phyloP scores from a whole-genome alignment of 2,888 invertebrate species.

The Lasioglossum oenotherae region DNA sequence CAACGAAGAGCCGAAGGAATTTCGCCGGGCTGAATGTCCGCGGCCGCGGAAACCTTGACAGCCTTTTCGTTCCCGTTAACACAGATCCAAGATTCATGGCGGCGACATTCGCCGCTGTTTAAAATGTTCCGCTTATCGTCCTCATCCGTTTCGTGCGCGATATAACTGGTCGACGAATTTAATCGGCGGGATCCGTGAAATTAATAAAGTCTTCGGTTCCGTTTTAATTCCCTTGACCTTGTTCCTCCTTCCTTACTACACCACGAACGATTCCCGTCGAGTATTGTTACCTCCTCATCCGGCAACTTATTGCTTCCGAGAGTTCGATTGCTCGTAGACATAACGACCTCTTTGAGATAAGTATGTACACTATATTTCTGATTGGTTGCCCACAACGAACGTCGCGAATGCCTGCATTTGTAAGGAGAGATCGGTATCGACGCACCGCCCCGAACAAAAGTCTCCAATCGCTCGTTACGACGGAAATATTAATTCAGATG shows the following conservation, averaged over 20 bases:
- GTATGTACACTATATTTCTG: background rate
- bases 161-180: background rate
- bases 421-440: background rate
- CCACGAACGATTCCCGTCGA: background rate
- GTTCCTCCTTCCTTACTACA: background rate
- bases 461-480: background rate
- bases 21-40: background rate
- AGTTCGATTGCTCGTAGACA: background rate
- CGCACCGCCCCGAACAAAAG: background rate
- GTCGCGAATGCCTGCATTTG: background rate
- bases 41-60: background rate
- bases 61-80: background rate
- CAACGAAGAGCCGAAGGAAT: background rate
- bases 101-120: background rate
- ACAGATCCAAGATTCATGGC: background rate
- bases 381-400: background rate
- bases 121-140: background rate
- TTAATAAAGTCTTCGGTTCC: slow-evolving; percentile 5
- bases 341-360: background rate
- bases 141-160: background rate
- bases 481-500: background rate
- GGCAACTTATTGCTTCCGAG: slow-evolving; percentile 2
- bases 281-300: slow-evolving; percentile 8
- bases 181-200: slow-evolving; percentile 1
- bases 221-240: slow-evolving; percentile 7